Evolutionary conservation across 1,140 invertebrate genomes (phyloP).

Genomic region (Andrena cerasifolii): DNA sequence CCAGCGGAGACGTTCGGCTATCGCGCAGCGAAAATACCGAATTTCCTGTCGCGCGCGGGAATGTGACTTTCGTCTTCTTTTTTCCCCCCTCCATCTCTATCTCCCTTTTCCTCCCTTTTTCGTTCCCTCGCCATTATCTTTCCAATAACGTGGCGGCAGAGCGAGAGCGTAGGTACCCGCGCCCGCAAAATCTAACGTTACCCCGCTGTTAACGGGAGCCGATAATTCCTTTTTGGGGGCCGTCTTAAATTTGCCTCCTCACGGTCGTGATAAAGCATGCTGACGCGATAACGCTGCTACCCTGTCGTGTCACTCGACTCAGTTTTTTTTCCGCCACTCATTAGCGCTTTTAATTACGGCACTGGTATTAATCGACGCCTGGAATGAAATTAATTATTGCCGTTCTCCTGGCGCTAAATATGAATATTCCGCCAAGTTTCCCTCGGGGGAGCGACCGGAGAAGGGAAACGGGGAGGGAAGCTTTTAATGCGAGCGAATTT

Average conservation of each 20-base stretch:
- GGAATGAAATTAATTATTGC: conserved; percentile 27
- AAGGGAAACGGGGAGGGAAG: too few species aligned
- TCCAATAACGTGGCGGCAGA: conserved; percentile 36
- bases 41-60: neutral
- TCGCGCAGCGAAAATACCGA: neutral
- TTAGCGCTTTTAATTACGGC: conserved; percentile 35
- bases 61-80: neutral
- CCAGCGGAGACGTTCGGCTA: neutral
- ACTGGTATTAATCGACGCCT: conserved; percentile 9
- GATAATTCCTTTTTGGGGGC: conserved; percentile 41
- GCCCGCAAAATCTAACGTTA: conserved; percentile 17
- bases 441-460: too few species aligned
- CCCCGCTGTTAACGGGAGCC: conserved; percentile 22
- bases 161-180: neutral
- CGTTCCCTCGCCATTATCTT: conserved; percentile 19
- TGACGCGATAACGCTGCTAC: conserved; percentile 31
- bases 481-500: conserved; percentile 1
- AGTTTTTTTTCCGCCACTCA: conserved; percentile 15
- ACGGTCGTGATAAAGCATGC: conserved; percentile 20
- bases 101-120: neutral
- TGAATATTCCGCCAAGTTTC: neutral
- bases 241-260: conserved; percentile 20
- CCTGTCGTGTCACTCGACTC: conserved; percentile 5
- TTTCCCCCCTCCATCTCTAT: too few species aligned
- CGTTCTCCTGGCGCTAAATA: conserved; percentile 6